Base-by-base conservation (phyloP, 2,113 vertebrate genomes). In the Verasper variegatus region DNA sequence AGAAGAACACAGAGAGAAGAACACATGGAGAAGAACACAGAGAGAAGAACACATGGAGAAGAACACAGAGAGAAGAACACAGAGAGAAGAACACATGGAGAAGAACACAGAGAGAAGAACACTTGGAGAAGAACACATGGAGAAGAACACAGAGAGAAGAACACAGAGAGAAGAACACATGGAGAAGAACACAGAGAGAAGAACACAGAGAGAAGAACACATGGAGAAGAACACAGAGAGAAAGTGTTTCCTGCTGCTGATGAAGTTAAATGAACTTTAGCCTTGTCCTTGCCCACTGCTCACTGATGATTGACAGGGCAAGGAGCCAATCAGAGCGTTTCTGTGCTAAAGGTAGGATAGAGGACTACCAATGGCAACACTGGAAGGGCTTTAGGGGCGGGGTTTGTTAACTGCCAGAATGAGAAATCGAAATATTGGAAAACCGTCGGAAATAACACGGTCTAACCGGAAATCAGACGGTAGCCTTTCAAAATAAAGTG, bases 181-280 rank as follows among this genome's bases (percentile, higher is more conserved):
- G 24, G 24, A 24, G 24, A 24, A 24, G 24, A 24, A 24, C 23
- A 27, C 27, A 2, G 27, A 27, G 4, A 4, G 27, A 3, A 27
- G 27, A 27, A 27, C 27, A 27, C 27, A 27, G 27, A 27, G 27
- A 27, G 27, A 4, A 27, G 27, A 27, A 27, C 27, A 27, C 27
- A 27, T 3, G 5, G 27, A 24, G 24, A 24, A 24, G 24, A 7
- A 6, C 31, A 35, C 31, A 35, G 31, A 12, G 47, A 49, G 45
- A 51, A 17, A 2, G 18, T 18, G 20, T 66, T 85, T 76, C 76
- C 78, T 86, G 77, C 42, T 67, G 54, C 26, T 0, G 37, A 1
- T 85, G 74, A 81, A 89, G 87, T 87, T 0, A 5, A 0, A 3
- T 45, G 68, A 92, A 88, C 91, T 86, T 86, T 59, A 0, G 31